phyloP scores from a whole-genome alignment of 2,888 invertebrate species.

The Atherix ibis region DNA sequence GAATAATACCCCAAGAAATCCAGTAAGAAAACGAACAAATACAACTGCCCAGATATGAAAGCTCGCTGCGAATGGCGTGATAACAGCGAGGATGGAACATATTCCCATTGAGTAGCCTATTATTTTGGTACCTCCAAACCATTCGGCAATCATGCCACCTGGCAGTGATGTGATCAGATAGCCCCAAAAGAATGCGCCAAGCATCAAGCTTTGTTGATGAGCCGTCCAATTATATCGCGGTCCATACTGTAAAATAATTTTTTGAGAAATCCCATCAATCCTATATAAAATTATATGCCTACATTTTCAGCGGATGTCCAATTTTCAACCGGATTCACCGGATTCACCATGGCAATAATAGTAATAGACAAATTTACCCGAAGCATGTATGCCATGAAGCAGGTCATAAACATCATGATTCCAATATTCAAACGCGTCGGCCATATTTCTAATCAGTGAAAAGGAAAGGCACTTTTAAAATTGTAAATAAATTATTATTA shows the following conservation, averaged over 20 bases:
- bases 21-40: slow-evolving; percentile 41
- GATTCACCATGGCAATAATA: slow-evolving; percentile 53
- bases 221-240: slow-evolving; percentile 40
- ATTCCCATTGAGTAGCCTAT: slow-evolving; percentile 37
- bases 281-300: background rate
- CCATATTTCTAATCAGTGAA: no score
- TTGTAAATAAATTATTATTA: no score
- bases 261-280: background rate
- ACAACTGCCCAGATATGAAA: slow-evolving; percentile 41
- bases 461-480: no score
- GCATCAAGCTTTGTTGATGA: slow-evolving; percentile 44
- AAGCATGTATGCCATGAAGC: slow-evolving; percentile 59
- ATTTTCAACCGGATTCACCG: no score
- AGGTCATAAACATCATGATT: slow-evolving; percentile 56
- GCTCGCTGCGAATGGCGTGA: slow-evolving; percentile 44
- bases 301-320: background rate
- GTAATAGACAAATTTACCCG: slow-evolving; percentile 64
- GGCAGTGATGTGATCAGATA: slow-evolving; percentile 49
- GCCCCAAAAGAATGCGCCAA: slow-evolving; percentile 56
- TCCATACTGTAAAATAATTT: slow-evolving; percentile 29
- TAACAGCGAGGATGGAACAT: slow-evolving; percentile 40
- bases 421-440: slow-evolving; percentile 40
- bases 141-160: slow-evolving; percentile 48
- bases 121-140: slow-evolving; percentile 43
- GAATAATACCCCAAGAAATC: slow-evolving; percentile 39